These are phyloP conservation scores for Hypanus sabinus DNA, from an alignment of 2,113 vertebrate genomes.

Conservation along the genomic window DNA sequence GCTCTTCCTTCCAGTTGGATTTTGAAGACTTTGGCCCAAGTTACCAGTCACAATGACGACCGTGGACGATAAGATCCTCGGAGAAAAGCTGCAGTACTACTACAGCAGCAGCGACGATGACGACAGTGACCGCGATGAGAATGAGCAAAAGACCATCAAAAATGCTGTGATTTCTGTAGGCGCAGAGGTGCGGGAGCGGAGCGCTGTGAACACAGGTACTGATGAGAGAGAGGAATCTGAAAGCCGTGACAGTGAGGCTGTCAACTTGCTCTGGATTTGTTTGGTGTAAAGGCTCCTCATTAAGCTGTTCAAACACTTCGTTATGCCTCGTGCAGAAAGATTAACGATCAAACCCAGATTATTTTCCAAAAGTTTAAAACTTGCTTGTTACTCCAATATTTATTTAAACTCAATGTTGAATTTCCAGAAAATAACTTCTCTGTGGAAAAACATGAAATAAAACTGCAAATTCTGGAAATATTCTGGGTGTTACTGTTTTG, in stretches of 20 bases:
- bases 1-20: background rate
- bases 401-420: background rate
- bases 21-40: background rate
- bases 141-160: slow-evolving; percentile 58
- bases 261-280: background rate
- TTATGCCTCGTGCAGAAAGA: background rate
- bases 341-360: background rate
- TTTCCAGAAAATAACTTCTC: background rate
- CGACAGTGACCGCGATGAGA: slow-evolving; percentile 81
- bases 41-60: slow-evolving; percentile 67
- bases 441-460: no score
- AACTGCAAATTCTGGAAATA: no score
- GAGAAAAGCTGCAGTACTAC: slow-evolving; percentile 95
- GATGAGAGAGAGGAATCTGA: background rate
- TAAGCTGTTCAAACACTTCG: background rate
- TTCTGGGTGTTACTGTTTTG: no score
- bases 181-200: slow-evolving; percentile 71
- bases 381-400: background rate
- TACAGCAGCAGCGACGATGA: slow-evolving; percentile 95
- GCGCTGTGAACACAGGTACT: slow-evolving; percentile 83
- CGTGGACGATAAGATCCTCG: slow-evolving; percentile 84
- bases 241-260: background rate
- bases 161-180: slow-evolving; percentile 52
- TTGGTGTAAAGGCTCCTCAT: background rate
- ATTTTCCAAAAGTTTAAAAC: background rate